Evolutionary conservation across 35 echinoderm and acorn worm genomes (phyloP).

Genomic region (Ptychodera flava): DNA sequence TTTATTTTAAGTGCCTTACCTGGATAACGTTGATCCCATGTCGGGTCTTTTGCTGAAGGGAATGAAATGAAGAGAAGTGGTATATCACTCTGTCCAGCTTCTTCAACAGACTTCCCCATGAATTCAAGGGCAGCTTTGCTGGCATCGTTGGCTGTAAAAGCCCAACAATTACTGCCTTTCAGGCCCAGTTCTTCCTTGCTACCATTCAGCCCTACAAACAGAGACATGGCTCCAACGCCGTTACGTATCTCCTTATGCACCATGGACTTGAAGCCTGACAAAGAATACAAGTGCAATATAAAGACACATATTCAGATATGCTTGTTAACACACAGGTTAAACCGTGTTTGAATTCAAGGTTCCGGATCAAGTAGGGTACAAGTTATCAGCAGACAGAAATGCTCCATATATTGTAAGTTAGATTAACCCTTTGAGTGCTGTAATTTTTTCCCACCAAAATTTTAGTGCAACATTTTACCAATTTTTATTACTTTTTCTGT

Average conservation of each 20-base stretch:
- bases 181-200: slow-evolving; percentile 59
- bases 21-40: slow-evolving; percentile 63
- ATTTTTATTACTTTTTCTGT: too few relatives aligned
- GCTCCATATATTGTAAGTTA: too few relatives aligned
- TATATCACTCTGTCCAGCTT: slow-evolving; percentile 27
- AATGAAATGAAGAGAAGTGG: slow-evolving; percentile 88
- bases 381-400: too few relatives aligned
- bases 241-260: slow-evolving; percentile 44
- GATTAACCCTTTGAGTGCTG: too few relatives aligned
- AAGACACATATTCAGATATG: too few relatives aligned
- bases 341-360: too few relatives aligned
- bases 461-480: too few relatives aligned
- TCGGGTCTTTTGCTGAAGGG: slow-evolving; percentile 80
- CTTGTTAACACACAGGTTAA: too few relatives aligned
- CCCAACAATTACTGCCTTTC: slow-evolving; percentile 52
- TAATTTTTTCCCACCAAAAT: too few relatives aligned
- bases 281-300: too few relatives aligned
- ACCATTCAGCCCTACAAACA: slow-evolving; percentile 79
- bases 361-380: too few relatives aligned
- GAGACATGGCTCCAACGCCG: slow-evolving; percentile 59
- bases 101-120: slow-evolving; percentile 18
- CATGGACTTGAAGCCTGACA: background rate
- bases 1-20: slow-evolving; percentile 25
- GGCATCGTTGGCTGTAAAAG: slow-evolving; percentile 42
- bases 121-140: slow-evolving; percentile 19